phyloP scores from a whole-genome alignment of 37 sponge, comb jelly and placozoan species.

The Corticium candelabrum region DNA sequence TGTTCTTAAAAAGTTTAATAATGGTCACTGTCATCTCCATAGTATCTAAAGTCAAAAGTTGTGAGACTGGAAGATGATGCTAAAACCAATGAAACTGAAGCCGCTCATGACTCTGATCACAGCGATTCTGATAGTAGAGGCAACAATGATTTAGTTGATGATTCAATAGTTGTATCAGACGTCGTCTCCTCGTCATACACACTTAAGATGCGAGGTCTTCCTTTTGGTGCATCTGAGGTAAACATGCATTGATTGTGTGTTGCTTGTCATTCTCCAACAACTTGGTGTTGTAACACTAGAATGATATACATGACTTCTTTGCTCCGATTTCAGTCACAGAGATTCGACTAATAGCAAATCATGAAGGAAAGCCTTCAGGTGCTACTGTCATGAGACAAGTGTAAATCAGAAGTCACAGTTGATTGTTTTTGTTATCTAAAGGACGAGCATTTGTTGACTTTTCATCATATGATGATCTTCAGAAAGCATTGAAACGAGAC shows the following conservation, averaged over 20 bases:
- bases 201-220: slow-evolving; percentile 80
- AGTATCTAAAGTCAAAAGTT: slow-evolving; percentile 49
- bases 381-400: too few relatives aligned
- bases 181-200: slow-evolving; percentile 37
- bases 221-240: slow-evolving; percentile 56
- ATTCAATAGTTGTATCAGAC: not conserved
- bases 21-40: too few relatives aligned
- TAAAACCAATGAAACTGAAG: not conserved
- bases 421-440: too few relatives aligned
- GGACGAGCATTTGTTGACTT: slow-evolving; percentile 87
- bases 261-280: not conserved
- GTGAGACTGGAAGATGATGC: slow-evolving; percentile 14
- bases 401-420: too few relatives aligned
- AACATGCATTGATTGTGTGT: not conserved
- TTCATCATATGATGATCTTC: slow-evolving; percentile 48
- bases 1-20: too few relatives aligned
- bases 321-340: slow-evolving; percentile 49
- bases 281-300: not conserved
- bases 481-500: slow-evolving; percentile 58
- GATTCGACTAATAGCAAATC: slow-evolving; percentile 47
- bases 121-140: not conserved
- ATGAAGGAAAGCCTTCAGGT: slow-evolving; percentile 63
- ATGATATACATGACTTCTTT: slow-evolving; percentile 80
- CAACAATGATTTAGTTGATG: not conserved
- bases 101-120: not conserved